Evolutionary conservation across 2,888 invertebrate species (phyloP), one percentile per base, ranked within the genome.

Genomic region (Dorcus parallelipipedus): DNA sequence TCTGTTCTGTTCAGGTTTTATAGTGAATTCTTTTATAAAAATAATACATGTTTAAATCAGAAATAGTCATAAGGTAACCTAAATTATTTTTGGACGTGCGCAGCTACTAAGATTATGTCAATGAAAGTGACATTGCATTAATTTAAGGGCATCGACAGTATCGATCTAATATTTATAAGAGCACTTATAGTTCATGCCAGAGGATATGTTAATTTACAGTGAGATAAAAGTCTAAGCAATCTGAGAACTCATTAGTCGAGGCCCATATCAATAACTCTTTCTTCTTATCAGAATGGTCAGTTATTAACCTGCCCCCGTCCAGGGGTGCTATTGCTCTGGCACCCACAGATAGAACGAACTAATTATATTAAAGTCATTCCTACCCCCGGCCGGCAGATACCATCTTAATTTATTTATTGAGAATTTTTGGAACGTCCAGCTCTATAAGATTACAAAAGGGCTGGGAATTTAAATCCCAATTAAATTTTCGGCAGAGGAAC

Each of bases 251-350:
- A 62, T 64, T 64, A 64, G 60, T 54, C 58, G 60, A 50, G 48
- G 55, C 57, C 57, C 56, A 57, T 64, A 64, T 64, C 64, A 62
- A 64, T 64, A 62, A 62, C 54, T 64, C 64, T 60, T 59, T 56
- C 54, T 48, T 54, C 45, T 58, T 63, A 55, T 62, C 57, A 56
- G 48, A 43, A 54, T 53, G 58, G 54, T 59, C 60, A 54, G 62
- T 58, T 58, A 58, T 62, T 58, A 52, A 53, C 57, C 38, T 49
- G 45, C 45, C 38, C 50, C 23, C 38, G 59, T 56, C 54, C 54
- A 52, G 56, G 56, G 43, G 48, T 58, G 53, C 51, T 51, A 52
- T 52, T 52, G 42, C 41, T 33, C 33, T 40, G 26, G 39, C 38
- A 52, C 58, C 56, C 54, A 43, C 52, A 54, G 64, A 64, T 61